A percentile compares a stretch with the other conserved stretches of the same genome.
Conservation (phyloP, 1,140 invertebrate species). For the Prorops nasuta region DNA sequence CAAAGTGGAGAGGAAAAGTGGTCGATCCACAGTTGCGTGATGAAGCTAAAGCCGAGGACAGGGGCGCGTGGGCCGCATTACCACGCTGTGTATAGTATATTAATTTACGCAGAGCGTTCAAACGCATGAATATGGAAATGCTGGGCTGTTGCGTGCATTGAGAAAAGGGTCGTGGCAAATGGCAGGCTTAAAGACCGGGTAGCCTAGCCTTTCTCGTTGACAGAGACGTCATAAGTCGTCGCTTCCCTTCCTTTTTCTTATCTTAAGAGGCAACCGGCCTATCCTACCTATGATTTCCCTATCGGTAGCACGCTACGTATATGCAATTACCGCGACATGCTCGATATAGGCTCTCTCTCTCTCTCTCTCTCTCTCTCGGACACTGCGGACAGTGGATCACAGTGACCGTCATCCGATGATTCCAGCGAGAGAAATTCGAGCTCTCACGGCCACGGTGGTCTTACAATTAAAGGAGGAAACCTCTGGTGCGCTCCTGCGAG, state of each 20-base stretch:
- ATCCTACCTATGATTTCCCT: too few species aligned
- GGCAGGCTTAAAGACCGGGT: constrained; percentile 18
- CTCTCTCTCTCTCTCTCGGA: too few species aligned
- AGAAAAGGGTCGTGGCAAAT: constrained; percentile 18
- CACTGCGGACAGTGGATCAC: constrained; percentile 20
- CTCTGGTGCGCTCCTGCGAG: constrained; percentile 15
- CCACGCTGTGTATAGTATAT: constrained; percentile 26
- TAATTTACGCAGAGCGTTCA: constrained; percentile 13
- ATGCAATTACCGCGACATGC: too few species aligned
- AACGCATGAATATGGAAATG: constrained; percentile 31
- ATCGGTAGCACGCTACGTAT: too few species aligned
- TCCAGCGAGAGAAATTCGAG: constrained; percentile 25
- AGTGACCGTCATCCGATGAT: constrained; percentile 8
- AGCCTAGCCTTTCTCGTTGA: constrained; percentile 28
- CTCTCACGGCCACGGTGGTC: constrained; percentile 31
- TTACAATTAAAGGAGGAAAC: constrained; percentile 35
- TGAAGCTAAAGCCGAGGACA: too few species aligned
- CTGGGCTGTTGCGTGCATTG: neutral
- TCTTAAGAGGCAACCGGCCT: too few species aligned
- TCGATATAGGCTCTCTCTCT: too few species aligned
- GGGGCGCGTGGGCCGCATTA: constrained; percentile 23
- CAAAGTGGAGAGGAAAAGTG: too few species aligned
- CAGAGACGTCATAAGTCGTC: constrained; percentile 29
- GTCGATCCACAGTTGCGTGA: too few species aligned
- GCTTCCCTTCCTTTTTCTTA: too few species aligned